Percentiles rank a stretch among this genome's conserved stretches.
These are phyloP conservation scores for Lophius piscatorius DNA, from an alignment of 2,113 vertebrate genomes.

Conservation along the genomic window DNA sequence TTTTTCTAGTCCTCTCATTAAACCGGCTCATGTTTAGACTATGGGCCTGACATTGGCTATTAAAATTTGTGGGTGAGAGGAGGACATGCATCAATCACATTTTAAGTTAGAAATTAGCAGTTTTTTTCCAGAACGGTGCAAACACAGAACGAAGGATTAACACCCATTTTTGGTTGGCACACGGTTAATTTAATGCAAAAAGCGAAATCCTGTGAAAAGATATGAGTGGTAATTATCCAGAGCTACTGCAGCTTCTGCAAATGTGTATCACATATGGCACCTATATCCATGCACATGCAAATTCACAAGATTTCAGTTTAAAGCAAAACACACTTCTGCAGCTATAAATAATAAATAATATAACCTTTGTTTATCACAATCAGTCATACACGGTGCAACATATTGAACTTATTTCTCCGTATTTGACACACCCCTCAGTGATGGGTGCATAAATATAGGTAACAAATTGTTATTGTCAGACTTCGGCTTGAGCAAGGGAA, in stretches of 20 bases:
- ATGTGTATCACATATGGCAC: too few relatives aligned
- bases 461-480: neutral
- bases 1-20: slow-evolving; percentile 74
- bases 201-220: too few relatives aligned
- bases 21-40: slow-evolving; percentile 65
- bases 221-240: too few relatives aligned
- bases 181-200: neutral
- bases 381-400: too few relatives aligned
- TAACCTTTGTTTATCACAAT: too few relatives aligned
- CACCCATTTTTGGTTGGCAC: neutral
- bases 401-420: too few relatives aligned
- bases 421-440: too few relatives aligned
- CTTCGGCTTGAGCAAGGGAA: neutral
- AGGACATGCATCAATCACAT: slow-evolving; percentile 59
- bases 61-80: slow-evolving; percentile 60
- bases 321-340: too few relatives aligned
- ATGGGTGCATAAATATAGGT: neutral
- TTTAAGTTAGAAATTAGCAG: slow-evolving; percentile 45
- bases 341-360: too few relatives aligned
- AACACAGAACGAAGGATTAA: slow-evolving; percentile 30
- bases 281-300: too few relatives aligned
- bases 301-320: too few relatives aligned
- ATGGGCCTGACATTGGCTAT: slow-evolving; percentile 64
- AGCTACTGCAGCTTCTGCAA: too few relatives aligned
- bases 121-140: slow-evolving; percentile 27